phyloP scores from a whole-genome alignment of 64 coral and sea anemone species.

The Porites lutea region DNA sequence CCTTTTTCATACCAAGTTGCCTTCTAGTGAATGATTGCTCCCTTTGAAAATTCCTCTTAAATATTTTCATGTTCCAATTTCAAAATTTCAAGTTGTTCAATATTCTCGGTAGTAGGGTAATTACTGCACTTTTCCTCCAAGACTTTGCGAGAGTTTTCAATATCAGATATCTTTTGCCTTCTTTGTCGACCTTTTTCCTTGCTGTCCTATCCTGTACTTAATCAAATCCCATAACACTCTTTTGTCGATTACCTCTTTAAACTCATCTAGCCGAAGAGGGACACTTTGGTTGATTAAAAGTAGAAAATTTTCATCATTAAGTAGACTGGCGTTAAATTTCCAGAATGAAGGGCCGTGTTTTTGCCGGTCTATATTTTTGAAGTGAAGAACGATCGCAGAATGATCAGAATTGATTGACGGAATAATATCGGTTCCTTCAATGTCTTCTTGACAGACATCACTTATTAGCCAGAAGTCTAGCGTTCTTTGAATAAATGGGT shows the following conservation, averaged over 20 bases:
- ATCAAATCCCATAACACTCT: not conserved
- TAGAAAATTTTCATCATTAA: not conserved
- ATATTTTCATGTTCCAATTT: no score
- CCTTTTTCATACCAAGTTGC: no score
- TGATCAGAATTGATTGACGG: slow-evolving; percentile 27
- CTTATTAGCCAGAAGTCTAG: not conserved
- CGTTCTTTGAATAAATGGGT: not conserved
- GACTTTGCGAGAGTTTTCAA: no score
- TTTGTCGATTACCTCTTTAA: not conserved
- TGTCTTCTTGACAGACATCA: not conserved
- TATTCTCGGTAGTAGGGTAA: no score
- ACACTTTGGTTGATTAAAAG: not conserved
- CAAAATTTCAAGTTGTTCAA: no score
- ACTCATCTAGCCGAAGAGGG: not conserved
- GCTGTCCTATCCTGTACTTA: not conserved
- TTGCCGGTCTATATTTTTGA: not conserved
- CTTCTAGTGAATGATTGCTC: no score
- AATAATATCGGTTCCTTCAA: slow-evolving; percentile 8
- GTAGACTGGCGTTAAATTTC: slow-evolving; percentile 29
- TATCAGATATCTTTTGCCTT: no score
- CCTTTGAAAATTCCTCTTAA: no score
- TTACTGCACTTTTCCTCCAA: no score
- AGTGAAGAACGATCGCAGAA: slow-evolving; percentile 30
- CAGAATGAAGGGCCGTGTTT: slow-evolving; percentile 31
- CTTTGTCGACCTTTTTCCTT: no score